A percentile compares a stretch with the other conserved stretches of the same genome.
Conservation (phyloP, 2,797 vertebrate species). For the Labeo calbasu region DNA sequence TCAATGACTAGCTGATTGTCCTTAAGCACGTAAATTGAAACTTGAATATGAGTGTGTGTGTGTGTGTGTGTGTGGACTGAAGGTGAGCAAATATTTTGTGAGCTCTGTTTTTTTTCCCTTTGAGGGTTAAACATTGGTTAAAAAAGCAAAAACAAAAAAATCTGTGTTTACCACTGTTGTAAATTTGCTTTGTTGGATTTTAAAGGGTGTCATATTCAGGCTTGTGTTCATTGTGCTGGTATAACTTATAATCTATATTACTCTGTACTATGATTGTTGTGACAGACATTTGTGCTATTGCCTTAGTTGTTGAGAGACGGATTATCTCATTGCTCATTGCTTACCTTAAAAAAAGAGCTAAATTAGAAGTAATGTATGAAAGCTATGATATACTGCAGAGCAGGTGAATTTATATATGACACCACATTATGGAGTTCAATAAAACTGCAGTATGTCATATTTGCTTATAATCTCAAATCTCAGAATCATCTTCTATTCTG, state of each 20-base stretch:
- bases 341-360: neutral
- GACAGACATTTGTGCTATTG: constrained; percentile 21
- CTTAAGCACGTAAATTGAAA: neutral
- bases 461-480: constrained; percentile 33
- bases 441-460: neutral
- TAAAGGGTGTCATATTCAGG: constrained; percentile 16
- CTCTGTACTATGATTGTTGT: constrained; percentile 23
- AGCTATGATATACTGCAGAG: neutral
- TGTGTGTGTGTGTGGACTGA: constrained; percentile 29
- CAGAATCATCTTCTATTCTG: constrained; percentile 32
- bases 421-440: neutral
- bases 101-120: neutral
- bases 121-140: neutral
- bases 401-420: neutral
- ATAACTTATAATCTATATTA: constrained; percentile 17
- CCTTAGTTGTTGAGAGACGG: constrained; percentile 18
- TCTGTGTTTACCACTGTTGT: neutral
- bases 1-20: neutral
- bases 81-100: neutral
- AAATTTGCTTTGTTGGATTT: constrained; percentile 12
- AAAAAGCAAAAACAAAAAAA: neutral
- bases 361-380: neutral
- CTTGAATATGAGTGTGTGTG: neutral
- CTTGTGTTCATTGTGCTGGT: constrained; percentile 24
- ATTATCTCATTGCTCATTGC: constrained; percentile 8